These are phyloP conservation scores for Thereva nobilitata DNA, from an alignment of 2,888 invertebrate species.

Conservation along the genomic window DNA sequence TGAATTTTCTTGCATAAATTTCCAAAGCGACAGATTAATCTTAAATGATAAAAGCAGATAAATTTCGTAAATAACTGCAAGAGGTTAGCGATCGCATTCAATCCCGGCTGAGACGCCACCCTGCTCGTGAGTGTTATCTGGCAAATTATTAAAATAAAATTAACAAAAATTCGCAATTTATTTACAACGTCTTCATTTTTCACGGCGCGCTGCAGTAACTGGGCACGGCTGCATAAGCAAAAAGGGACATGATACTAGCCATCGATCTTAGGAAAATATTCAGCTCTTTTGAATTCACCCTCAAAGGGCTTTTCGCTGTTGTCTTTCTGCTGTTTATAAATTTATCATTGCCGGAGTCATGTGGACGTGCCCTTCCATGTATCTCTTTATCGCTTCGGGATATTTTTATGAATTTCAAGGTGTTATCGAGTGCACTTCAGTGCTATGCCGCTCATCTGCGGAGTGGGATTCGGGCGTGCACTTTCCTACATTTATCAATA, in stretches of 20 bases:
- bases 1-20: constrained; percentile 33
- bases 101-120: no score
- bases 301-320: neutral
- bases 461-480: constrained; percentile 40
- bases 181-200: constrained; percentile 19
- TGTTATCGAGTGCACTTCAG: constrained; percentile 24
- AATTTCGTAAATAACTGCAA: neutral
- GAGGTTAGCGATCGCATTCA: no score
- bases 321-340: constrained; percentile 20
- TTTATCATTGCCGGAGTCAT: constrained; percentile 35
- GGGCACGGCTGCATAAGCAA: constrained; percentile 3
- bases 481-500: constrained; percentile 44
- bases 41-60: constrained; percentile 16
- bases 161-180: no score
- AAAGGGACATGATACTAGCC: constrained; percentile 3
- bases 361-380: constrained; percentile 38
- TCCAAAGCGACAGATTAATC: constrained; percentile 23
- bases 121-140: no score
- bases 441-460: constrained; percentile 5
- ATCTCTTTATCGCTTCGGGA: constrained; percentile 36
- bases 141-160: no score
- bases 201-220: constrained; percentile 12
- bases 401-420: constrained; percentile 30
- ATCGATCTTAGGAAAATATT: constrained; percentile 16
- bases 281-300: neutral